Evolutionary conservation across 2,113 vertebrate species (phyloP).

Genomic region (Trichechus manatus): DNA sequence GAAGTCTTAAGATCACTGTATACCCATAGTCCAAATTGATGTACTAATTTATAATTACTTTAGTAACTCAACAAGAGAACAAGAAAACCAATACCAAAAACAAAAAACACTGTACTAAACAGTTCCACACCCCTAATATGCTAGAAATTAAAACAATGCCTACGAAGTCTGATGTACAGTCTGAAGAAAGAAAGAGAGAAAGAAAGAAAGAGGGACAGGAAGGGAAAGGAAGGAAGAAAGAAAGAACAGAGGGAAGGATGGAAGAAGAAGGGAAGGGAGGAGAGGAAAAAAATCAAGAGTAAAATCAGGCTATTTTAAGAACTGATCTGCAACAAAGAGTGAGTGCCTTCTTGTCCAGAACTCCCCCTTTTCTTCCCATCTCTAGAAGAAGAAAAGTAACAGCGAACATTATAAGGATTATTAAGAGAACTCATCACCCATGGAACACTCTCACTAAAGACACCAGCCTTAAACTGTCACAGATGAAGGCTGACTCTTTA

Average conservation of each 20-base stretch:
- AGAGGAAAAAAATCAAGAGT: not conserved
- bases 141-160: constrained; percentile 24
- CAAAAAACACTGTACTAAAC: not conserved
- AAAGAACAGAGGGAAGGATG: not conserved
- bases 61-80: not conserved
- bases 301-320: constrained; percentile 8
- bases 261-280: not conserved
- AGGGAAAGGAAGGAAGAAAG: too few species aligned
- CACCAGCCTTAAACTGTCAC: not conserved
- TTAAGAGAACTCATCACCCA: not conserved
- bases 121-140: not conserved
- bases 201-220: too few species aligned
- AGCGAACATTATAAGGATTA: not conserved
- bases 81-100: not conserved
- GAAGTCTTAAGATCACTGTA: not conserved
- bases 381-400: not conserved
- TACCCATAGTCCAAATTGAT: not conserved
- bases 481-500: not conserved
- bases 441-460: not conserved
- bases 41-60: not conserved
- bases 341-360: constrained; percentile 17
- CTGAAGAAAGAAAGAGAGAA: not conserved
- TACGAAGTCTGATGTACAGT: not conserved
- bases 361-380: not conserved
- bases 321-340: not conserved